These are phyloP conservation scores for Graptemys geographica DNA, from an alignment of 2,797 vertebrate species.

Conservation along the genomic window DNA sequence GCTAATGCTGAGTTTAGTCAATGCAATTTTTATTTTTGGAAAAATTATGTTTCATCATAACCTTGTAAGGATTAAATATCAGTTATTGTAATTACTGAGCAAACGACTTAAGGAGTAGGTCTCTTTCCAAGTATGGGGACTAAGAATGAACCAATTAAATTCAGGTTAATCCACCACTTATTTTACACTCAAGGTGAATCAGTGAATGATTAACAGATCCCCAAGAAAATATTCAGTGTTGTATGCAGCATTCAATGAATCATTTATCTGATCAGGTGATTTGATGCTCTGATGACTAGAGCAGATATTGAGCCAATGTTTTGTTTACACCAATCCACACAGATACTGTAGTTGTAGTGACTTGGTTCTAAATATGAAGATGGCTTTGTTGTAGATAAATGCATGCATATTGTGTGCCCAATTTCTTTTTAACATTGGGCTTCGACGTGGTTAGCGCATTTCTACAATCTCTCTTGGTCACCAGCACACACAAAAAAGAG, in stretches of 20 bases:
- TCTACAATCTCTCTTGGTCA: background rate
- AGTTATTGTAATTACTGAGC: background rate
- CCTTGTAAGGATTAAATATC: background rate
- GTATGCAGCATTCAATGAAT: constrained; percentile 64
- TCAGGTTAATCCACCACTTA: constrained; percentile 56
- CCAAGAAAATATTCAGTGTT: constrained; percentile 57
- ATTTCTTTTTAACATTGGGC: background rate
- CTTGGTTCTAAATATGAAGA: background rate
- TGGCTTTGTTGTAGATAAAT: background rate
- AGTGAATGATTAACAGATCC: constrained; percentile 50
- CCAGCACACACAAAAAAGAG: background rate
- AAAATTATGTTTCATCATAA: background rate
- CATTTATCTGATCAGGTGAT: constrained; percentile 63
- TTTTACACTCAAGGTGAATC: constrained; percentile 67
- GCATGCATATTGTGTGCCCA: background rate
- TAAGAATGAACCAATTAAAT: constrained; percentile 53
- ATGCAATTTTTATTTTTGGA: background rate
- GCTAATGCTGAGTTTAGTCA: background rate
- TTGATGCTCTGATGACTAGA: constrained; percentile 25
- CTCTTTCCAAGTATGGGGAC: background rate
- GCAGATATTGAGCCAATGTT: constrained; percentile 11
- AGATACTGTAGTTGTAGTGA: background rate
- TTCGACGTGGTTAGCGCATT: background rate
- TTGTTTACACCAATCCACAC: constrained; percentile 12
- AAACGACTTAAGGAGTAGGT: background rate